Evolutionary conservation across 2,888 invertebrate genomes (phyloP), one percentile per base, ranked within the genome.

Genomic region (Chaetogeoica ovagalla): DNA sequence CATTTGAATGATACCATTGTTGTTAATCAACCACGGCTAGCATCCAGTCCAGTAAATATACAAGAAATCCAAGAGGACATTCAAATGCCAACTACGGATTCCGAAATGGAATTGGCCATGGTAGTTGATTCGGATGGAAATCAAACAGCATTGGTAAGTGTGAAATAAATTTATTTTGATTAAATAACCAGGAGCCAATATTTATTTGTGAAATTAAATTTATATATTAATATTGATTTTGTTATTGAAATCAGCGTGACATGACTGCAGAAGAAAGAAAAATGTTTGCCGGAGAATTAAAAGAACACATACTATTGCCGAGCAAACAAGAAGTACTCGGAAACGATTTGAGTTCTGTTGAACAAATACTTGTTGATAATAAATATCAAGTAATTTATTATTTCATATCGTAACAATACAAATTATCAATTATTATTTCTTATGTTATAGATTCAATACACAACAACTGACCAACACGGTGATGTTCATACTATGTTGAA

Each of bases 1-100:
- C 94, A 94, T 85, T 85, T 91, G 59, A 93, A 93, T 76, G 93
- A 93, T 83, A 93, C 92, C 0, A 94, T 94, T 83, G 92, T 94
- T 0, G 91, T 94, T 0, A 94, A 94, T 85, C 93, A 94, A 85
- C 94, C 94, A 0, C 88, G 92, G 71, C 88, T 94, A 19, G 89
- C 90, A n/a, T 88, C 88, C 1, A 88, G 82, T 72, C 72, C 81
- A 69, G 57, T 81, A 62, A 52, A 75, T 21, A 52, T 76, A 69
- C 74, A 81, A 81, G 48, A 82, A 84, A 65, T 83, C 82, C 62
- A 83, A 83, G 68, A 82, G 82, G 70, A 81, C 73, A 59, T 81
- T 83, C 30, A 83, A 81, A 87, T 86, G 76, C 84, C 85, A 5
- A 85, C 85, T 19, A 84, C 83, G 13, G 85, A 85, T 71, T 85